Evolutionary conservation across 2,113 vertebrate genomes (phyloP), one percentile per base, ranked within the genome.

Genomic region (Aegotheles bennettii): DNA sequence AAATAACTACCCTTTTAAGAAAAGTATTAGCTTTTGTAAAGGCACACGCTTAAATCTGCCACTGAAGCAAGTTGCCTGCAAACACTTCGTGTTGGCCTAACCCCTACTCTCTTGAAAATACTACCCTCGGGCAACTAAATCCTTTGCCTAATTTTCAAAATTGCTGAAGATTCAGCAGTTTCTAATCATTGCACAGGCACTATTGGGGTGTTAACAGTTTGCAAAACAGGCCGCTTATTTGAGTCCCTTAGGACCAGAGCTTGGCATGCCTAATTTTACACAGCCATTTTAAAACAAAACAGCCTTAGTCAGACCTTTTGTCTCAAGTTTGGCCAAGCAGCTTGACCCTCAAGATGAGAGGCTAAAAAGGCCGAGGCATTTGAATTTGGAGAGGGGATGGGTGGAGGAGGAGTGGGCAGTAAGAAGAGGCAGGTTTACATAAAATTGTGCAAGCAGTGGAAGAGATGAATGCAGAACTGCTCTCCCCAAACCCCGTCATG

Each of bases 61-160:
- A 68, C 85, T 19, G 87, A 71, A 76, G 78, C 53, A 93, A 91
- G 84, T 91, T 76, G 63, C 93, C 91, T 79, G 76, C 28, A 57
- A 87, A 70, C 70, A 90, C 31, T 82, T 70, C 56, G 61, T 60
- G 43, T 40, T 48, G 77, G 57, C 47, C 84, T 93, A 95, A 91
- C 84, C 80, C 15, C 2, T 40, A 40, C 47, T 75, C 75, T 74
- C 81, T 38, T 33, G 70, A 87, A 95, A 96, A 95, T 70, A 87
- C 86, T 85, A 92, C 83, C 95, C 69, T 83, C 31, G 1, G 90
- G 95, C 91, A 94, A 78, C 80, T 63, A 86, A 90, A 80, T 54
- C 76, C 65, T 85, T 61, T 68, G 89, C 65, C 82, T 90, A 68
- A 93, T 93, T 94, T 80, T 93, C 78, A 84, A 94, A 97, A 96